Percentiles rank a stretch among this genome's conserved stretches.
These are phyloP conservation scores for Numenius phaeopus DNA, from an alignment of 2,797 vertebrate genomes.

Conservation along the genomic window DNA sequence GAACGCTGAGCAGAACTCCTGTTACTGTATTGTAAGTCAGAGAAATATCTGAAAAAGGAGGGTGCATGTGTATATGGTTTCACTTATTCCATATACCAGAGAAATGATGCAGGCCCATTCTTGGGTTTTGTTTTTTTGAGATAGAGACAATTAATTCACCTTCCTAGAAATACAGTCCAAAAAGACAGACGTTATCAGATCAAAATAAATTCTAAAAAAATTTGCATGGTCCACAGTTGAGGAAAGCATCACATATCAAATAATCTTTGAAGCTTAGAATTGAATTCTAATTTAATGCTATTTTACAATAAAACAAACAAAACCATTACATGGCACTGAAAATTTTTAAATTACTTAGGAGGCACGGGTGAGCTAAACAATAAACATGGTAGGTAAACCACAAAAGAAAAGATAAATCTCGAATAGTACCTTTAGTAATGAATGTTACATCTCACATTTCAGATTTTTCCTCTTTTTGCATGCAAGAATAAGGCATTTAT, in stretches of 20 bases:
- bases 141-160: neutral
- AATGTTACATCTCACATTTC: neutral
- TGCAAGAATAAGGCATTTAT: neutral
- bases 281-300: neutral
- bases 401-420: neutral
- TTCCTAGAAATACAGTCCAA: neutral
- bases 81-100: neutral
- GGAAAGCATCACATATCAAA: neutral
- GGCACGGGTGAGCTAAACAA: neutral
- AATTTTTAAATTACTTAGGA: neutral
- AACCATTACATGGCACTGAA: rapidly evolving
- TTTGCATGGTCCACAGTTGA: rapidly evolving
- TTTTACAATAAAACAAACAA: neutral
- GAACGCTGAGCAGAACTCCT: neutral
- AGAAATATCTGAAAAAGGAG: neutral
- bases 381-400: neutral
- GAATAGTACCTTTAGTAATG: neutral
- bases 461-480: neutral
- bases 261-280: neutral
- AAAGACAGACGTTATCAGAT: neutral
- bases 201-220: neutral
- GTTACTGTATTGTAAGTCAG: neutral
- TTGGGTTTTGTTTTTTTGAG: neutral
- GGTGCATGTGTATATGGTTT: neutral
- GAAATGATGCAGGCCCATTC: neutral